Conservation (phyloP, 2,888 invertebrate species). For the Ophion ellenae region DNA sequence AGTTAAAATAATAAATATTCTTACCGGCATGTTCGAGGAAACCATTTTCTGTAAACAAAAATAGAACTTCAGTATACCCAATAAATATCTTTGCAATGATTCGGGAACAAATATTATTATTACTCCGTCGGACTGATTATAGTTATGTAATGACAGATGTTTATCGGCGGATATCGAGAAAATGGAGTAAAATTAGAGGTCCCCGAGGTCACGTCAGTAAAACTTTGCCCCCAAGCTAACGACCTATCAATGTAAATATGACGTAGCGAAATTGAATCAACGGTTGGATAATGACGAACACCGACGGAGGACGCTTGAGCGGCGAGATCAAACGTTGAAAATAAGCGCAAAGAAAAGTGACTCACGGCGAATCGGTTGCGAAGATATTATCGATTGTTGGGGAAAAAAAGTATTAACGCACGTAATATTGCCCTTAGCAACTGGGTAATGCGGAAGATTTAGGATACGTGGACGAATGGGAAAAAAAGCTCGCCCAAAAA, state of each 20-base stretch:
- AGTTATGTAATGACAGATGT: slow-evolving; percentile 67
- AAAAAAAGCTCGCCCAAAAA: slow-evolving; percentile 51
- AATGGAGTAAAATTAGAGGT: neutral
- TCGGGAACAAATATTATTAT: slow-evolving; percentile 52
- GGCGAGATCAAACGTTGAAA: slow-evolving; percentile 5
- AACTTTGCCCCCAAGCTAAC: neutral
- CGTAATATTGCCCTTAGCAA: slow-evolving; percentile 6
- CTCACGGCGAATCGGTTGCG: slow-evolving; percentile 1
- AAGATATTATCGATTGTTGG: slow-evolving; percentile 28
- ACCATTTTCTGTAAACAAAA: slow-evolving; percentile 81
- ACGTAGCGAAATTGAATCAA: slow-evolving; percentile 36
- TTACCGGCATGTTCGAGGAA: slow-evolving; percentile 82
- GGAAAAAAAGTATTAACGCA: neutral
- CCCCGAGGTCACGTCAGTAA: neutral
- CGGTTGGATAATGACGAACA: slow-evolving; percentile 34
- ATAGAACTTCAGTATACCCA: slow-evolving; percentile 7
- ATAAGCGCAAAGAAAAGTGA: slow-evolving; percentile 16
- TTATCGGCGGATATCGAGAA: slow-evolving; percentile 31
- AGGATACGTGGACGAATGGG: slow-evolving; percentile 29
- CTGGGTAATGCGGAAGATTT: slow-evolving; percentile 10
- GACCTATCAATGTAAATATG: slow-evolving; percentile 26
- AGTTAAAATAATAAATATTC: slow-evolving; percentile 61
- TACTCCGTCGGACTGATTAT: slow-evolving; percentile 19
- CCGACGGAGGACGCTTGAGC: slow-evolving; percentile 51
- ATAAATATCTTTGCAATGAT: slow-evolving; percentile 6